Conservation (phyloP, 92 coral and sea anemone genomes). For the Heliopora coerulea region DNA sequence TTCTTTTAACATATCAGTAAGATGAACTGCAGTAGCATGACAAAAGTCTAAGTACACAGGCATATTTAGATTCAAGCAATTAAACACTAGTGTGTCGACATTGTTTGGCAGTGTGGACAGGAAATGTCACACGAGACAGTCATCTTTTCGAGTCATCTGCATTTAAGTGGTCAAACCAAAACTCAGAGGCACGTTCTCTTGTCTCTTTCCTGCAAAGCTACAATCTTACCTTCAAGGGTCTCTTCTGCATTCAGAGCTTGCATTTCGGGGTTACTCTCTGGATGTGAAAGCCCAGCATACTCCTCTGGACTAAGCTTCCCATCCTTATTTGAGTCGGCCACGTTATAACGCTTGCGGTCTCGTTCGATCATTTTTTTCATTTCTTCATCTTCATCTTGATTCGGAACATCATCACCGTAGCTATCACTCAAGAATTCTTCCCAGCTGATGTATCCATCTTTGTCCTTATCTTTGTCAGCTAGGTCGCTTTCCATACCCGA, state of each 20-base stretch:
- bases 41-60: too few relatives aligned
- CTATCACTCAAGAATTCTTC: conserved; percentile 71
- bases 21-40: too few relatives aligned
- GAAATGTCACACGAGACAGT: too few relatives aligned
- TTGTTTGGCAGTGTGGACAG: too few relatives aligned
- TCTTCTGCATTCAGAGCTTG: conserved; percentile 82
- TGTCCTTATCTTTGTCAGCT: conserved; percentile 70
- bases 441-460: conserved; percentile 78
- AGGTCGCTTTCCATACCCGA: conserved; percentile 78
- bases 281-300: conserved; percentile 74
- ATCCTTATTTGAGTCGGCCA: conserved; percentile 82
- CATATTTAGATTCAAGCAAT: too few relatives aligned
- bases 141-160: too few relatives aligned
- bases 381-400: conserved; percentile 71
- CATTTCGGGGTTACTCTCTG: conserved; percentile 91
- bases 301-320: conserved; percentile 66
- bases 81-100: too few relatives aligned
- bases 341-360: conserved; percentile 81
- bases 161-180: too few relatives aligned
- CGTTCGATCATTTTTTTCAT: conserved; percentile 62
- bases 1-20: too few relatives aligned
- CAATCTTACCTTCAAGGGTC: conserved; percentile 82
- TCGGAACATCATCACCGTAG: conserved; percentile 57
- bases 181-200: too few relatives aligned
- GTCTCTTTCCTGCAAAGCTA: not conserved